phyloP scores from a whole-genome alignment of 1,140 invertebrate genomes.

The Diprion similis region DNA sequence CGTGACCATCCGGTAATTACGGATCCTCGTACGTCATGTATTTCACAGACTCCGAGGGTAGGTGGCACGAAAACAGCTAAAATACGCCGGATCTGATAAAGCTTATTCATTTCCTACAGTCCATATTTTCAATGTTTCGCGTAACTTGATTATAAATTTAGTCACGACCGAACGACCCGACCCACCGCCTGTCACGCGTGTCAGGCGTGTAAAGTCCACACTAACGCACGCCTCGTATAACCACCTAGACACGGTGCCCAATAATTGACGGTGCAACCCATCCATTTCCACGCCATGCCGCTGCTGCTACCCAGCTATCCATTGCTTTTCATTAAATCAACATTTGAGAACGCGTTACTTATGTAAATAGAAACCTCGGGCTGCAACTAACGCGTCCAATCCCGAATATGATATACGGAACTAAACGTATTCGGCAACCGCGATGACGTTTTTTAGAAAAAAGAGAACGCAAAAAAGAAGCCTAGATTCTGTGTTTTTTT shows the following conservation, averaged over 20 bases:
- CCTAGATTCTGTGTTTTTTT: too few species aligned
- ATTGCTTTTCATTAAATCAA: constrained; percentile 4
- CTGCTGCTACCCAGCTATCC: not conserved
- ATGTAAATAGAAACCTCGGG: not conserved
- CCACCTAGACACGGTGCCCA: too few species aligned
- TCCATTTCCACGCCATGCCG: too few species aligned
- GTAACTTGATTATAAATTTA: not conserved
- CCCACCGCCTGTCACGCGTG: not conserved
- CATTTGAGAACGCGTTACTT: not conserved
- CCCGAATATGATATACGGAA: too few species aligned
- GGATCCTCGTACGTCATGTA: constrained; percentile 7
- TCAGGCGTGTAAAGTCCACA: not conserved
- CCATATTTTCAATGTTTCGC: not conserved
- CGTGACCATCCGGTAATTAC: not conserved
- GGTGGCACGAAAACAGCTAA: not conserved
- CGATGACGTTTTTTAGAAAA: too few species aligned
- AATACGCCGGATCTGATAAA: constrained; percentile 5
- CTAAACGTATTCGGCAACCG: too few species aligned
- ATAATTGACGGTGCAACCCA: too few species aligned
- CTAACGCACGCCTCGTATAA: too few species aligned
- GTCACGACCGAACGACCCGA: not conserved
- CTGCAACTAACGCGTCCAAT: not conserved
- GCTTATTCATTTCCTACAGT: not conserved
- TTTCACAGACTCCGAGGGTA: not conserved
- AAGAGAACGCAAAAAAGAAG: too few species aligned